These are phyloP conservation scores for Battus philenor DNA, from an alignment of 1,140 invertebrate species.

Conservation along the genomic window DNA sequence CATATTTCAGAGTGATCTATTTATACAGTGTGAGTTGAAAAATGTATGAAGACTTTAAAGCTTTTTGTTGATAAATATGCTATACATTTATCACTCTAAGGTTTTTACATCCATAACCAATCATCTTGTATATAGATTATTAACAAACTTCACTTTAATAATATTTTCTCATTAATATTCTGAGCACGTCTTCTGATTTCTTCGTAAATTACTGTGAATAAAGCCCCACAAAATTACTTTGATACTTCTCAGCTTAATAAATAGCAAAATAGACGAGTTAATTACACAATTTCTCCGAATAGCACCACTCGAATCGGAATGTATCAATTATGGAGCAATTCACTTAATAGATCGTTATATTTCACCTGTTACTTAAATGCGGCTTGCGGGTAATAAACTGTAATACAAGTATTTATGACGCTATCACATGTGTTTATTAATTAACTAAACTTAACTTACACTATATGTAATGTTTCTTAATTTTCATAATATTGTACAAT, in stretches of 20 bases:
- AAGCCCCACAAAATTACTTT: neutral
- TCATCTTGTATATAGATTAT: neutral
- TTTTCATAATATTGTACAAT: too few relatives aligned
- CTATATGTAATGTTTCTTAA: too few relatives aligned
- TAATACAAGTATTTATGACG: too few relatives aligned
- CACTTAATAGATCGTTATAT: too few relatives aligned
- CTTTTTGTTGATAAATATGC: neutral
- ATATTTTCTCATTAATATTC: neutral
- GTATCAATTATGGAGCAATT: neutral
- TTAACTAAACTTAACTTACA: too few relatives aligned
- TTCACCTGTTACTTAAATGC: too few relatives aligned
- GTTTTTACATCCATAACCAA: neutral
- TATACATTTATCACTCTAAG: neutral
- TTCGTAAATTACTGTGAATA: neutral
- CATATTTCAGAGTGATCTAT: too few relatives aligned
- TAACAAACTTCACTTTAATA: neutral
- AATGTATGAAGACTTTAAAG: neutral
- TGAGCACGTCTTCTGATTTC: neutral
- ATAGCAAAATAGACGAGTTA: neutral
- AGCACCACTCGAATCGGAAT: neutral
- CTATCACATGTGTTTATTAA: too few relatives aligned
- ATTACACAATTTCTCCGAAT: neutral
- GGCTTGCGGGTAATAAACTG: too few relatives aligned
- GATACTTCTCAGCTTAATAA: neutral
- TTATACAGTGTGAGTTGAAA: too few relatives aligned